Base-by-base conservation (phyloP, 2,888 invertebrate species). In the Rhogogaster chlorosoma region DNA sequence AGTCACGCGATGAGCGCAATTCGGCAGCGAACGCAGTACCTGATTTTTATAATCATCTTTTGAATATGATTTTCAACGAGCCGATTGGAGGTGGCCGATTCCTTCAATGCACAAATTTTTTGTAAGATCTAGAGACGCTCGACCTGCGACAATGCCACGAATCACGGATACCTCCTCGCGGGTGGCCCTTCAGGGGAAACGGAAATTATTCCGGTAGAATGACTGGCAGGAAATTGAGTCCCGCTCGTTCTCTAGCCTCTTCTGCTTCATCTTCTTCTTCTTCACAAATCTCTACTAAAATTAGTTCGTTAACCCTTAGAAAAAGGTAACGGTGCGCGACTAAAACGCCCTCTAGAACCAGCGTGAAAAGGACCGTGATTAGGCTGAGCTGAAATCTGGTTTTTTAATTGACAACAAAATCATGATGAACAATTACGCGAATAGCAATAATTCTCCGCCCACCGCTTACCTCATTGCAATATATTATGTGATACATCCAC, bases 161-260 rank as follows among this genome's bases (percentile, higher is more conserved):
- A 38, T 61, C 61, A 61, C 38, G 77, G 18, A 49, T 45, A 49
- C 22, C 18, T 61, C 36, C 18, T 38, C 38, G 22, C 57, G 38
- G 80, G 36, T 57, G 57, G 57, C 57, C 61, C 61, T 61, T 49
- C 29, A 80, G 38, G 80, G 80, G 80, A 80, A 80, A 61, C 80
- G 80, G 80, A 80, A 80, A 80, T 80, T 80, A 80, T 80, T 80
- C 80, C 80, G 80, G 80, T 80, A 57, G 80, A 80, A 80, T 80
- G 80, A 80, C 80, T 80, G 38, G 80, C 80, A 61, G 80, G 80
- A 80, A 80, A 80, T 80, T 61, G 80, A 80, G 61, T 77, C 49
- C 53, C 77, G 29, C 22, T 67, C 67, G 67, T 67, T 67, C 29
- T 32, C 15, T 67, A 32, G 15, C 67, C 18, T 32, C 32, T 18